These are phyloP conservation scores for Eriocheir sinensis DNA, from an alignment of 1,140 invertebrate genomes.

Conservation along the genomic window DNA sequence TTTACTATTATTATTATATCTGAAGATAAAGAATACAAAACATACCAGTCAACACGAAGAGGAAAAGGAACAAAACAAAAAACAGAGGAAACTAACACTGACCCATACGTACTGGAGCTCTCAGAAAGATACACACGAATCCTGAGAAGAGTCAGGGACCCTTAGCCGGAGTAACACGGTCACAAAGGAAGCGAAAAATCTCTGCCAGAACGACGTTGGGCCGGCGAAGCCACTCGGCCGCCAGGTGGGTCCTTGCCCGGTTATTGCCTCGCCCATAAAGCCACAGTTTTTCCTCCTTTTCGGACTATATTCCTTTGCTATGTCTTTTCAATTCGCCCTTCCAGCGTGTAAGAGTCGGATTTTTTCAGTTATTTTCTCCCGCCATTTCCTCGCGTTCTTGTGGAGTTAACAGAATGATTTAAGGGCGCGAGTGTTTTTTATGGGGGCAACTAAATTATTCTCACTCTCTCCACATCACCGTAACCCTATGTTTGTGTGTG, in stretches of 20 bases:
- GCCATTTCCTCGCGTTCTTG: not conserved
- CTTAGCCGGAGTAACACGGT: not conserved
- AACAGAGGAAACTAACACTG: too few relatives aligned
- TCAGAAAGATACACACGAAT: not conserved
- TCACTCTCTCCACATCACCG: too few relatives aligned
- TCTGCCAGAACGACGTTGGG: not conserved
- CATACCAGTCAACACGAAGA: too few relatives aligned
- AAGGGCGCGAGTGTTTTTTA: not conserved
- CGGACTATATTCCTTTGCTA: not conserved
- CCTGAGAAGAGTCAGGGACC: not conserved
- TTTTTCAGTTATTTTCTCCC: not conserved
- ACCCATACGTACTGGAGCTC: too few relatives aligned
- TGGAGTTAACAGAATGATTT: not conserved
- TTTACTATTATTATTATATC: too few relatives aligned
- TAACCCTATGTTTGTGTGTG: too few relatives aligned
- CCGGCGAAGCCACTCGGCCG: not conserved
- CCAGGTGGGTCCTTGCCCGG: not conserved
- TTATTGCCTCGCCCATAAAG: not conserved
- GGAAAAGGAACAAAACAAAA: too few relatives aligned
- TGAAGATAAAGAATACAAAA: too few relatives aligned
- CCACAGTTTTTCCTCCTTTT: not conserved
- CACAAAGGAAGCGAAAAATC: not conserved
- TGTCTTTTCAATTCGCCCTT: not conserved
- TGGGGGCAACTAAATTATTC: too few relatives aligned
- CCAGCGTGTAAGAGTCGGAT: not conserved